Evolutionary conservation across 2,797 vertebrate genomes (phyloP).

Genomic region (Pangasius larnaudii): DNA sequence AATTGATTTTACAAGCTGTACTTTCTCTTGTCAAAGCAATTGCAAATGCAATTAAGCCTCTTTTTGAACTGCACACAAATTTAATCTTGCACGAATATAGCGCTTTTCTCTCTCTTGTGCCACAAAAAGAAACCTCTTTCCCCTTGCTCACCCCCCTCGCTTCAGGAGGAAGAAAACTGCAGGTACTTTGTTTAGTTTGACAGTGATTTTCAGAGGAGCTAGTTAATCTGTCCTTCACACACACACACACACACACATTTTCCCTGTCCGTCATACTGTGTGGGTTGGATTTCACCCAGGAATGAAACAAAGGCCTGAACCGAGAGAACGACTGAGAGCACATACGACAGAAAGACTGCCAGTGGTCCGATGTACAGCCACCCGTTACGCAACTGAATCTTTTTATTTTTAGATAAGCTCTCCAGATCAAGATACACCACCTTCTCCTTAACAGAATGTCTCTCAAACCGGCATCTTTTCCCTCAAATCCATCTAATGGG

Average conservation of each 20-base stretch:
- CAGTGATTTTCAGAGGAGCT: slow-evolving; percentile 57
- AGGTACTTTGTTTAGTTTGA: slow-evolving; percentile 22
- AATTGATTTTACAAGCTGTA: neutral
- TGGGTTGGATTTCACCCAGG: slow-evolving; percentile 49
- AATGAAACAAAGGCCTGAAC: slow-evolving; percentile 54
- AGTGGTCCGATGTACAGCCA: slow-evolving; percentile 30
- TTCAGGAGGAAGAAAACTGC: neutral
- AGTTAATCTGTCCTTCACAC: slow-evolving; percentile 12
- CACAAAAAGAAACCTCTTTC: neutral
- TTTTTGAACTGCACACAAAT: neutral
- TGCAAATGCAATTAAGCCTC: neutral
- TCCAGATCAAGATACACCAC: neutral
- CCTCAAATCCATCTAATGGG: slow-evolving; percentile 33
- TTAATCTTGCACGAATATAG: neutral
- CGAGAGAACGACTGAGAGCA: slow-evolving; percentile 30
- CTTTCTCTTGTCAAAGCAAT: neutral
- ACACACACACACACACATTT: slow-evolving; percentile 35
- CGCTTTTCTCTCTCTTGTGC: neutral
- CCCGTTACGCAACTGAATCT: slow-evolving; percentile 35
- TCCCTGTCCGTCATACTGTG: slow-evolving; percentile 38
- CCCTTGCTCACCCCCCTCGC: neutral
- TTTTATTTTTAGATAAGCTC: slow-evolving; percentile 22
- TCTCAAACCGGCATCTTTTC: neutral
- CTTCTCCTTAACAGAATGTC: neutral
- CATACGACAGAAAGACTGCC: slow-evolving; percentile 31